Conservation (phyloP, 1,140 invertebrate genomes). For the Bradynema listronoti region DNA sequence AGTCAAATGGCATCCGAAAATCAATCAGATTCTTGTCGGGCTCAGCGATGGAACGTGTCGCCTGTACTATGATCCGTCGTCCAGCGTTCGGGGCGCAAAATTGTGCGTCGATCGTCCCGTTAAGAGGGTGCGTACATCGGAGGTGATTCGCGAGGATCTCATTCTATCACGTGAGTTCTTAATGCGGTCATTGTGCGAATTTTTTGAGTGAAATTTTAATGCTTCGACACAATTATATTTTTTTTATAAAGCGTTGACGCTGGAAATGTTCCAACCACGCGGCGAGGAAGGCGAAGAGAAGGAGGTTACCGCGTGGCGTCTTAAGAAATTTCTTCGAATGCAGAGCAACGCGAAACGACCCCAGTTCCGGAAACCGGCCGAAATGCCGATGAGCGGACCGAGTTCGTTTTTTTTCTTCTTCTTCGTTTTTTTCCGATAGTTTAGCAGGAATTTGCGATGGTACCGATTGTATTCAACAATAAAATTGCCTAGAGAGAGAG, state of each 20-base stretch:
- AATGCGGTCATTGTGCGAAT: too few relatives aligned
- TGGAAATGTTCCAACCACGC: conserved; percentile 76
- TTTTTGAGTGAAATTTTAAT: conserved; percentile 21
- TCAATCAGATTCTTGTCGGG: conserved; percentile 90
- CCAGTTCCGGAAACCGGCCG: conserved; percentile 80
- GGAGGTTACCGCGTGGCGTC: conserved; percentile 79
- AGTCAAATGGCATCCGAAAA: conserved; percentile 85
- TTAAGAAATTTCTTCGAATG: conserved; percentile 68
- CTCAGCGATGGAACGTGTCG: conserved; percentile 83
- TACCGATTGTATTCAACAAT: neutral
- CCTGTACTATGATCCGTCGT: conserved; percentile 78
- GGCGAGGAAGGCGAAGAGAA: conserved; percentile 63
- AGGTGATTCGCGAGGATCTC: conserved; percentile 79
- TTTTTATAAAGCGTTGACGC: conserved; percentile 74
- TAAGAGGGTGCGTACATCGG: conserved; percentile 62
- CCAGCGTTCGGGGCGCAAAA: conserved; percentile 80
- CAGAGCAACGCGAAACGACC: conserved; percentile 84
- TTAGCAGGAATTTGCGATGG: too few relatives aligned
- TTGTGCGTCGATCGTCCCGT: conserved; percentile 79
- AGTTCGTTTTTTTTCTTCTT: conserved; percentile 60
- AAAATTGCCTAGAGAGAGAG: neutral
- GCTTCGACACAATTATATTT: neutral
- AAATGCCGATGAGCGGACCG: conserved; percentile 80
- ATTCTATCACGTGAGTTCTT: conserved; percentile 44
- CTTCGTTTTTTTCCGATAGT: too few relatives aligned